Evolutionary conservation across 2,888 invertebrate genomes (phyloP).

Genomic region (Bedellia somnulentella): DNA sequence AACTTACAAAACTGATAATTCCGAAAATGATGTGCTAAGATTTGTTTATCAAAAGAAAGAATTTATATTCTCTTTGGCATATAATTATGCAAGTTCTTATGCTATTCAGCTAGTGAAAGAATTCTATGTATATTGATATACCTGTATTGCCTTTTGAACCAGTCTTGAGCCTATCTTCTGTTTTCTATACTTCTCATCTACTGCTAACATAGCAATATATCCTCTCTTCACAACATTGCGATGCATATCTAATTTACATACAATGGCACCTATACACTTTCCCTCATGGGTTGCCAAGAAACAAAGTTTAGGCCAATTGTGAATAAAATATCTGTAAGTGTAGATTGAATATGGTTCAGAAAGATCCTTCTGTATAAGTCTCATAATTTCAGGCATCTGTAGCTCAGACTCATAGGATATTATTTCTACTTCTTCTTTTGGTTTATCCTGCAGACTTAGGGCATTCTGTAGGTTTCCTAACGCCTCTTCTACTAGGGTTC

Average conservation of each 20-base stretch:
- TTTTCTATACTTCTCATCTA: constrained; percentile 93
- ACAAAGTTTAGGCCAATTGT: constrained; percentile 99
- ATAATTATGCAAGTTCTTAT: no score
- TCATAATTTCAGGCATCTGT: constrained; percentile 99
- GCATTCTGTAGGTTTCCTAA: constrained; percentile 19
- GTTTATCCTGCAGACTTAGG: constrained; percentile 16
- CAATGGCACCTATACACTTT: constrained; percentile 95
- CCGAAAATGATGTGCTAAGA: no score
- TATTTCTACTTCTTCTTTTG: constrained; percentile 37
- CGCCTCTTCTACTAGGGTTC: constrained; percentile 9
- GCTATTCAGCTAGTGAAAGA: no score
- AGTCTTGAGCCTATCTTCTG: constrained; percentile 87
- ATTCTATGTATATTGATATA: constrained; percentile 16
- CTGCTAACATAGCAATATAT: constrained; percentile 99
- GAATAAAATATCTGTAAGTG: constrained; percentile 99
- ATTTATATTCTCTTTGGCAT: no score
- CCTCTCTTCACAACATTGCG: constrained; percentile 88
- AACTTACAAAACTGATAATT: no score
- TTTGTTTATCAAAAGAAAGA: no score
- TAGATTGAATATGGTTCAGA: constrained; percentile 99
- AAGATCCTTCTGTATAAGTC: constrained; percentile 97
- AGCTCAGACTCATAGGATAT: constrained; percentile 86
- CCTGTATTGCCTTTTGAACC: constrained; percentile 77
- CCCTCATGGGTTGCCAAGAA: constrained; percentile 89
- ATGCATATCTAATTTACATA: constrained; percentile 96